Base-by-base conservation (phyloP, 2,797 vertebrate species). In the Hypotaenidia okinawae region DNA sequence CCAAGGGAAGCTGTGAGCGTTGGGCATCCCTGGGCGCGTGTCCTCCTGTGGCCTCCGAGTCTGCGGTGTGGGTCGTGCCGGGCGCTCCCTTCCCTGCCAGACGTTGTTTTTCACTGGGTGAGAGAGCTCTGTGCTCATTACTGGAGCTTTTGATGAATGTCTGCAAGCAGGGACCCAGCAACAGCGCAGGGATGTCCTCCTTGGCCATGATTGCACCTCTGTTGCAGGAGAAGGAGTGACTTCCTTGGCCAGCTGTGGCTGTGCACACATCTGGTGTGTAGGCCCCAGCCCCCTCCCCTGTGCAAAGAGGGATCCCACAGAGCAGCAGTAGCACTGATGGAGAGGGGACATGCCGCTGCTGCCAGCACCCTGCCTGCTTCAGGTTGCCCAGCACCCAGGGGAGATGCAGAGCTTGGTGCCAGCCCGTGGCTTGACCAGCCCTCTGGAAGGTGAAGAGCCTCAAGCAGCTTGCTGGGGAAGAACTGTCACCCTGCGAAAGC, bases 41-140 rank as follows among this genome's bases (percentile, higher is more conserved):
- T 84, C 90, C 88, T 92, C 70, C 74, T 5, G 0, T 64, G 45
- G 92, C 93, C 86, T 62, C n/a, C 0, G 33, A 35, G 67, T 10
- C 18, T 52, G 47, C 2, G 7, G 63, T 0, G 0, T 47, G 67
- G 77, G 45, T 62, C 25, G 0, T 1, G 4, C 45, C 13, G 73
- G 62, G 73, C 70, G 86, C 83, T 77, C 43, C 30, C 62, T 51
- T 79, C 52, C 47, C 57, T 3, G 1, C 13, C 2, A 17, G 59
- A 69, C 37, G 43, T 37, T 83, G 92, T 45, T 91, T 87, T 55
- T 35, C 68, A 4, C 77, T 55, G 74, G 39, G 76, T 41, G 55
- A 4, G 45, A 45, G 69, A 84, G 45, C 59, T 88, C 55, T 8
- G 51, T 27, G 55, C 27, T 75, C 3, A 0, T 75, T 86, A 7